Evolutionary conservation across 64 coral and sea anemone species (phyloP).

Genomic region (Cladopsammia gracilis): DNA sequence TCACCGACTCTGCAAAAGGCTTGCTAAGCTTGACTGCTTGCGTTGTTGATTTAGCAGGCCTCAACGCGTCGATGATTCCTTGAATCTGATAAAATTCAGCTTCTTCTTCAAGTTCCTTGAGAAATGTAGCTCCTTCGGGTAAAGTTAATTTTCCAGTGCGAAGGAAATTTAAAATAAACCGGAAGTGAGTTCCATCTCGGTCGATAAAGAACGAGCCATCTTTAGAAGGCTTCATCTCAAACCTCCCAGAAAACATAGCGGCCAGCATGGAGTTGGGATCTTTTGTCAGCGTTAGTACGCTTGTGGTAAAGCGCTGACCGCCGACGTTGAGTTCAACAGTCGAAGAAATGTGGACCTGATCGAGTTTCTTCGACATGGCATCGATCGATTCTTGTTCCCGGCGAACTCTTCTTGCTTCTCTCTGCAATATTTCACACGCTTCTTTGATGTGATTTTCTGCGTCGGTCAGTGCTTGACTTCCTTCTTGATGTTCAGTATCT

Average conservation of each 20-base stretch:
- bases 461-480: no score
- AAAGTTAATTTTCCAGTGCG: background rate
- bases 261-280: background rate
- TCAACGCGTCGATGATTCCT: no score
- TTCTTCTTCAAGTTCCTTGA: background rate
- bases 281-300: background rate
- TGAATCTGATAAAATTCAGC: background rate
- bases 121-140: background rate
- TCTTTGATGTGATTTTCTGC: background rate
- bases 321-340: no score
- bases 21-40: no score
- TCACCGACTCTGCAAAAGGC: background rate
- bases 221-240: background rate
- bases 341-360: no score
- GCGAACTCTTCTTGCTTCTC: background rate
- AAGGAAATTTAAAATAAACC: conserved; percentile 3
- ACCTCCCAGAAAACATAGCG: no score
- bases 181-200: background rate
- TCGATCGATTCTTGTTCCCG: background rate
- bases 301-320: no score
- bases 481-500: no score
- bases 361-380: background rate
- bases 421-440: background rate
- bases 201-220: conserved; percentile 15
- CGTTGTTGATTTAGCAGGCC: no score